Evolutionary conservation across 2,888 invertebrate species (phyloP).

Genomic region (Metacarcinus magister): DNA sequence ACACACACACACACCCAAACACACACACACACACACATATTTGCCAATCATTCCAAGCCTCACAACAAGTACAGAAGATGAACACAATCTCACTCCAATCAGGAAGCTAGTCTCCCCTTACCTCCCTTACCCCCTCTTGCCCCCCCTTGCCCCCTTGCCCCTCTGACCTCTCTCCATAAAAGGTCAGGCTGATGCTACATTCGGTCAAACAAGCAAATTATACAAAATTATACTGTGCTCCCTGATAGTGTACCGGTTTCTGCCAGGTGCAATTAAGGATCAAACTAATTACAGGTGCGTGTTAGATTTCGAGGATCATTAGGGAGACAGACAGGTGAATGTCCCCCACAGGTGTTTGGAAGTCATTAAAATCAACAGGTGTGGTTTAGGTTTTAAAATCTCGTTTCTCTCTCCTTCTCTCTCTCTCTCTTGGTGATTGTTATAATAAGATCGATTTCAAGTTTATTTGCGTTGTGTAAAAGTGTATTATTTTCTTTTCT

Average conservation of each 20-base stretch:
- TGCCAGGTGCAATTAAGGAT: neutral
- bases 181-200: neutral
- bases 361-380: neutral
- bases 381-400: neutral
- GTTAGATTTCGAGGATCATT: too few species aligned
- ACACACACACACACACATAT: neutral
- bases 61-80: neutral
- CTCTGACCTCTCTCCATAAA: neutral
- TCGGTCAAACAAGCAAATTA: conserved; percentile 34
- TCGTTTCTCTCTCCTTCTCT: neutral
- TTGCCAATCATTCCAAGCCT: neutral
- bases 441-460: neutral
- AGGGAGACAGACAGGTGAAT: neutral
- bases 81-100: neutral
- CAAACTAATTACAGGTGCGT: neutral
- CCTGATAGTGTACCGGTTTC: neutral
- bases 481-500: too few species aligned
- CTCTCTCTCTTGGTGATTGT: neutral
- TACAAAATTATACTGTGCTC: neutral
- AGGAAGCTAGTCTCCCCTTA: neutral
- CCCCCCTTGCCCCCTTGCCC: neutral
- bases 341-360: neutral
- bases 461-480: neutral
- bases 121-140: neutral
- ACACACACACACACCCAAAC: neutral